These are phyloP conservation scores for Papilio helenus DNA, from an alignment of 1,140 invertebrate species.

Conservation along the genomic window DNA sequence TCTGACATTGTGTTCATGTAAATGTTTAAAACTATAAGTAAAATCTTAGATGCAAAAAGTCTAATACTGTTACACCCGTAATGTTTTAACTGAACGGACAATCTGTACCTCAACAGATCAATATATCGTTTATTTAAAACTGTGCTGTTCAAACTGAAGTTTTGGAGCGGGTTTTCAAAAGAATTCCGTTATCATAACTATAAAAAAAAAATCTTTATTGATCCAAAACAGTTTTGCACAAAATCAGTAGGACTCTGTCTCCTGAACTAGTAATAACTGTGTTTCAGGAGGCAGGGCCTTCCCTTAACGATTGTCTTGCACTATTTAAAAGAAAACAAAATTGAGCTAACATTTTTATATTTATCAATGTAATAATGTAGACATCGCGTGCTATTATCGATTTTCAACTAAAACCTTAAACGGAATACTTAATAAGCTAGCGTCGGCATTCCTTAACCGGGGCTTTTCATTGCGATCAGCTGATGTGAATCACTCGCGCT, in stretches of 20 bases:
- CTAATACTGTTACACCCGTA: not conserved
- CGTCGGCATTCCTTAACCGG: slow-evolving; percentile 28
- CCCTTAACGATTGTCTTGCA: too few relatives aligned
- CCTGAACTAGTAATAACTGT: too few relatives aligned
- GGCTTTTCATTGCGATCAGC: slow-evolving; percentile 59
- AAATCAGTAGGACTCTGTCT: too few relatives aligned
- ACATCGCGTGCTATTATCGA: slow-evolving; percentile 17
- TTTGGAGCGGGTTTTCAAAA: too few relatives aligned
- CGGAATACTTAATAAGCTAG: slow-evolving; percentile 34
- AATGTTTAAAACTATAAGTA: not conserved
- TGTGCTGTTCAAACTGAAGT: too few relatives aligned
- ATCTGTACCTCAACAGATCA: too few relatives aligned
- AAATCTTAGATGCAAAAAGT: not conserved
- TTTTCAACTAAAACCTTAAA: slow-evolving; percentile 28
- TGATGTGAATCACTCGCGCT: slow-evolving; percentile 67
- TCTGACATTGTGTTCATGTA: not conserved
- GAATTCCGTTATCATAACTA: too few relatives aligned
- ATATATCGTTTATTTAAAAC: too few relatives aligned
- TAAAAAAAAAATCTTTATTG: too few relatives aligned
- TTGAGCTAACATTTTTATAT: not conserved
- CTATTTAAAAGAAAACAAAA: not conserved
- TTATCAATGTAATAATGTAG: not conserved
- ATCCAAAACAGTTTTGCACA: too few relatives aligned
- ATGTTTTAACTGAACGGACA: not conserved
- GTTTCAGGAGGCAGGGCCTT: too few relatives aligned